Percentiles rank a stretch among this genome's conserved stretches.
phyloP scores from a whole-genome alignment of 2,888 invertebrate species.

The Zaprionus bogoriensis region DNA sequence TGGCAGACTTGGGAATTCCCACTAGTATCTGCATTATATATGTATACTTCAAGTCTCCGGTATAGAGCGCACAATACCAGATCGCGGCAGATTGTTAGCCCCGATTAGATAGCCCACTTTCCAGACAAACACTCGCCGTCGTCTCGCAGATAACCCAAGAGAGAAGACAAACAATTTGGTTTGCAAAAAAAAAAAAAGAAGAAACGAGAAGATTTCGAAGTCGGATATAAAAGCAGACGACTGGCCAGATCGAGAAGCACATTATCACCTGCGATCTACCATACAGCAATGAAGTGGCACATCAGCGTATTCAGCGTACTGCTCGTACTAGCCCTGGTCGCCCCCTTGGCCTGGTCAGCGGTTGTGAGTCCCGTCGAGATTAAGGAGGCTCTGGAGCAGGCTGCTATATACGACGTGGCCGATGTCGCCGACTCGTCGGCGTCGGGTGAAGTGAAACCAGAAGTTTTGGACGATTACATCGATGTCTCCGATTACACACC shows the following conservation, averaged over 20 bases:
- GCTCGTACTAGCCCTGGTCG: constrained; percentile 33
- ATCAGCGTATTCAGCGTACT: constrained; percentile 36
- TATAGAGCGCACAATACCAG: constrained; percentile 1
- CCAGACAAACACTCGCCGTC: constrained; percentile 19
- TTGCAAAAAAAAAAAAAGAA: constrained; percentile 21
- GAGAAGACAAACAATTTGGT: constrained; percentile 28
- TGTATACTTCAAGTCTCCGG: background rate
- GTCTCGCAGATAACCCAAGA: constrained; percentile 23
- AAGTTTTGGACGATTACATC: constrained; percentile 25
- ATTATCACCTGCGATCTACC: constrained; percentile 1
- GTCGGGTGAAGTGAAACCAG: background rate
- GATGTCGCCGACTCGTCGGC: background rate
- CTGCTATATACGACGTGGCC: background rate
- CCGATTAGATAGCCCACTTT: constrained; percentile 38
- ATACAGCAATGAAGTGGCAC: constrained; percentile 46
- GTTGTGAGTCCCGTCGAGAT: constrained; percentile 1
- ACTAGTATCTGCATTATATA: background rate
- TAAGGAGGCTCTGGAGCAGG: constrained; percentile 12
- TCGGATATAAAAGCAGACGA: constrained; percentile 36
- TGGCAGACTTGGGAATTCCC: background rate
- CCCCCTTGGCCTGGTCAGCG: constrained; percentile 19
- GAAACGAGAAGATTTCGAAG: constrained; percentile 1
- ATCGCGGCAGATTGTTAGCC: constrained; percentile 25
- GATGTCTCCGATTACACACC: constrained; percentile 33
- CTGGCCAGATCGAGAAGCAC: background rate